Base-by-base conservation (phyloP, 2,113 vertebrate species). In the Nycticryphes semicollaris region DNA sequence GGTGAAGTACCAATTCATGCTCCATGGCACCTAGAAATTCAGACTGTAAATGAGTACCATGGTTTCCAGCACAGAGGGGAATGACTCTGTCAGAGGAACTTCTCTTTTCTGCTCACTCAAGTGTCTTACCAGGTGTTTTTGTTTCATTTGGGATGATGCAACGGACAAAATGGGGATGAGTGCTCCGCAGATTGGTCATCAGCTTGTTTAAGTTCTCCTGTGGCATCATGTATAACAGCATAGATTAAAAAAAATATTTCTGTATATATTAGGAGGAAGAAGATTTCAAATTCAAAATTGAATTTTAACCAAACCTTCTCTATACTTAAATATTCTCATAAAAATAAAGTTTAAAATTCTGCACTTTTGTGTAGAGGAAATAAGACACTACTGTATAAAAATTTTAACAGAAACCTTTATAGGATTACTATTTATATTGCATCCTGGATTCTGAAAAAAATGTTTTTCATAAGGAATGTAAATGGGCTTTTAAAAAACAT, bases 81-180 rank as follows among this genome's bases (percentile, higher is more conserved):
- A 75, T 10, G 20, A 15, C 4, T 27, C 8, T 10, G n/a, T 57
- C 27, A 57, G 22, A 59, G 59, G 3, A 69, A 73, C 39, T 39
- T 39, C 39, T 39, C 39, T 39, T 45, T 48, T 66, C 24, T 60
- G 35, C 33, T 20, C 68, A 47, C 28, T 20, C 68, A 47, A 50
- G 9, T 10, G 2, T 63, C 97, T 95, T 97, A 99, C 99, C 99
- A 72, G 99, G 99, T n/a, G 99, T 99, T 93, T 99, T 99, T 30
- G 99, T 99, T 95, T 99, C 99, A 91, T 99, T 99, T 62, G 99
- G 99, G 97, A 99, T 99, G 93, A 99, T 95, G 21, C 99, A 99
- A 7, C 99, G 98, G 69, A 99, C 99, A 94, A 99, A 99, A 72
- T 99, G 99, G 73, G 99, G 99, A 84, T 99, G 99, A 43, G 99